Conservation (phyloP, 2,113 vertebrate species). For the Ascaphus truei region DNA sequence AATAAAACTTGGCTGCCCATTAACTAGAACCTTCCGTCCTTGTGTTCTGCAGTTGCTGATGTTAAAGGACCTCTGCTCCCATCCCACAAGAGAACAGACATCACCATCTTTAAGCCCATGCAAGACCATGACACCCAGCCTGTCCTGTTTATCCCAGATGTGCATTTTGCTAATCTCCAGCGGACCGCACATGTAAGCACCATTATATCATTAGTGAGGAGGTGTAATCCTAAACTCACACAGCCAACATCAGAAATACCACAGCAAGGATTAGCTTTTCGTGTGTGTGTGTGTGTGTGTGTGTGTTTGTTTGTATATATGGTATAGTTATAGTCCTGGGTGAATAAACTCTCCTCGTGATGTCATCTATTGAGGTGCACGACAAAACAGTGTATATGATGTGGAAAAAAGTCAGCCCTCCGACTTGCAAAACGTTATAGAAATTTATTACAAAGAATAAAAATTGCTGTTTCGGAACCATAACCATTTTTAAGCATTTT, state of each 20-base stretch:
- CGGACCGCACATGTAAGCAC: constrained; percentile 82
- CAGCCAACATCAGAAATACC: background rate
- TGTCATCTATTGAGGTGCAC: too few relatives aligned
- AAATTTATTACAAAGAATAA: too few relatives aligned
- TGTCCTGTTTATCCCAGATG: constrained; percentile 93
- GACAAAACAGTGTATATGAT: too few relatives aligned
- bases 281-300: too few relatives aligned
- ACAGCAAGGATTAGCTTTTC: background rate
- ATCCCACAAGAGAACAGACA: constrained; percentile 81
- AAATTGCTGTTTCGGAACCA: too few relatives aligned
- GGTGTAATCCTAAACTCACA: too few relatives aligned
- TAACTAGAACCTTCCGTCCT: background rate
- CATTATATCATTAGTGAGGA: too few relatives aligned
- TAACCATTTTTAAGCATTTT: too few relatives aligned
- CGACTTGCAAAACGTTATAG: too few relatives aligned
- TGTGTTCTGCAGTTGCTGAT: constrained; percentile 66
- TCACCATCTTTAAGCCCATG: constrained; percentile 91
- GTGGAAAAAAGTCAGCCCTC: too few relatives aligned
- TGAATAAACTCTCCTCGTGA: too few relatives aligned
- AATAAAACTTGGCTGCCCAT: background rate
- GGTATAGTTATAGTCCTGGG: background rate
- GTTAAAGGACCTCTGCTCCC: constrained; percentile 84
- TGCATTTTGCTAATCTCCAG: constrained; percentile 89
- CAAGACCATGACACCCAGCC: constrained; percentile 88
- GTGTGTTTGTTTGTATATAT: too few relatives aligned